Conservation (phyloP, 1,140 invertebrate genomes). For the Amphibalanus amphitrite region DNA sequence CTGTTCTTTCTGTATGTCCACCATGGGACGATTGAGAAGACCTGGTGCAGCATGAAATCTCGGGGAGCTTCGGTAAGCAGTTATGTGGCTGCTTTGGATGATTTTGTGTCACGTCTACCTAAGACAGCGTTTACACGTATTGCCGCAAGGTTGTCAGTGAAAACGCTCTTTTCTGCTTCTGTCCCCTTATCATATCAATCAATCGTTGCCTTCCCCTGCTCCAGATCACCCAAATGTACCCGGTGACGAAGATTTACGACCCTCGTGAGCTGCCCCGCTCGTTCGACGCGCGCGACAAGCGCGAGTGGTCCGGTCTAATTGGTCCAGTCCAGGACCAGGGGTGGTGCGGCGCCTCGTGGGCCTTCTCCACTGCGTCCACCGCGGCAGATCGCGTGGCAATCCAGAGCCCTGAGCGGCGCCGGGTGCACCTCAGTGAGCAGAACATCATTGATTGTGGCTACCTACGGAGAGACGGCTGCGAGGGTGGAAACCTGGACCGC, state of each 20-base stretch:
- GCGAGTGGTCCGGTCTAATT: slow-evolving; percentile 48
- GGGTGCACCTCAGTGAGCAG: slow-evolving; percentile 54
- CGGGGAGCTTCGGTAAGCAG: not conserved
- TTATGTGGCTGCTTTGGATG: not conserved
- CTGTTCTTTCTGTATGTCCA: too few relatives aligned
- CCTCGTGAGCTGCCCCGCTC: slow-evolving; percentile 31
- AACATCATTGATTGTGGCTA: slow-evolving; percentile 69
- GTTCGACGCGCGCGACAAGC: slow-evolving; percentile 51
- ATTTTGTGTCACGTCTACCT: not conserved
- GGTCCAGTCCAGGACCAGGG: slow-evolving; percentile 63
- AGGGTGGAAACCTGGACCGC: slow-evolving; percentile 68
- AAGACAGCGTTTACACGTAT: not conserved
- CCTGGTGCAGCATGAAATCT: not conserved
- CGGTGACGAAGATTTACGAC: slow-evolving; percentile 40
- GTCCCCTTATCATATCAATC: too few relatives aligned
- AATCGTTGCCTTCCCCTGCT: slow-evolving; percentile 13
- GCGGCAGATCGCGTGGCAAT: slow-evolving; percentile 46
- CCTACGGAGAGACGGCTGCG: slow-evolving; percentile 54
- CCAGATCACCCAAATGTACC: slow-evolving; percentile 47
- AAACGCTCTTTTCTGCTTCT: too few relatives aligned
- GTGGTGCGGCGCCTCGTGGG: slow-evolving; percentile 84
- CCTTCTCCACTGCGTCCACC: slow-evolving; percentile 63
- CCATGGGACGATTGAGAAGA: too few relatives aligned
- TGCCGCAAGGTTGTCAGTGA: not conserved
- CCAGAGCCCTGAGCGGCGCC: slow-evolving; percentile 56